These are phyloP conservation scores for Antechinus stuartii DNA, from an alignment of 2,113 vertebrate genomes.

Conservation along the genomic window DNA sequence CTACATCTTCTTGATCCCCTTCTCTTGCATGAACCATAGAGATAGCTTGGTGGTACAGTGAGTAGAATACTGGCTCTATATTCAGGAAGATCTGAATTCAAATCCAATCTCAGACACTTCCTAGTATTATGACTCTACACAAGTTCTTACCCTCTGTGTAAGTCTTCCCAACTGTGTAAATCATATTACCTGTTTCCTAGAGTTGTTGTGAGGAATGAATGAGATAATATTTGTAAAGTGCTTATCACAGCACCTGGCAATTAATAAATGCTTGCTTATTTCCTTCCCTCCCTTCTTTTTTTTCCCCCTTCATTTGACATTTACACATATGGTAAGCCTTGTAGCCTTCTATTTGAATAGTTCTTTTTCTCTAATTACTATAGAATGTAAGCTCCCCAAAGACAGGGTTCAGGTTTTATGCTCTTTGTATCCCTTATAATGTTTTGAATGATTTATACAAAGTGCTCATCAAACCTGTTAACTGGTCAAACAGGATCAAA, in stretches of 20 bases:
- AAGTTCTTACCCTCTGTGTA: background rate
- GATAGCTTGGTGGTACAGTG: background rate
- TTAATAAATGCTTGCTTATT: too few species aligned
- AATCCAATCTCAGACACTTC: background rate
- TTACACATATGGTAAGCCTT: background rate
- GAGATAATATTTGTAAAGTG: too few species aligned
- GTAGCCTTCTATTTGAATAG: background rate
- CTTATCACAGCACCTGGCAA: background rate
- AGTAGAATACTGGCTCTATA: background rate
- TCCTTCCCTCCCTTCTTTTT: too few species aligned
- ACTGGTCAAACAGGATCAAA: too few species aligned
- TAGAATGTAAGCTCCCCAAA: background rate
- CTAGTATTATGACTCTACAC: background rate
- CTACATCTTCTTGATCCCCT: background rate
- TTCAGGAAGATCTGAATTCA: background rate
- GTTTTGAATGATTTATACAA: background rate
- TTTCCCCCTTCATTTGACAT: too few species aligned
- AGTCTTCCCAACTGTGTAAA: background rate
- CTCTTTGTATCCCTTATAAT: background rate
- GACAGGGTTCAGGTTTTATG: background rate
- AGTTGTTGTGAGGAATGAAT: background rate
- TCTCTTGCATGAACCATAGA: background rate
- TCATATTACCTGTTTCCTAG: background rate
- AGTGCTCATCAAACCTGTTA: background rate
- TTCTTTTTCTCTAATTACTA: background rate